These are phyloP conservation scores for Apis dorsata DNA, from an alignment of 1,140 invertebrate species.

Conservation along the genomic window DNA sequence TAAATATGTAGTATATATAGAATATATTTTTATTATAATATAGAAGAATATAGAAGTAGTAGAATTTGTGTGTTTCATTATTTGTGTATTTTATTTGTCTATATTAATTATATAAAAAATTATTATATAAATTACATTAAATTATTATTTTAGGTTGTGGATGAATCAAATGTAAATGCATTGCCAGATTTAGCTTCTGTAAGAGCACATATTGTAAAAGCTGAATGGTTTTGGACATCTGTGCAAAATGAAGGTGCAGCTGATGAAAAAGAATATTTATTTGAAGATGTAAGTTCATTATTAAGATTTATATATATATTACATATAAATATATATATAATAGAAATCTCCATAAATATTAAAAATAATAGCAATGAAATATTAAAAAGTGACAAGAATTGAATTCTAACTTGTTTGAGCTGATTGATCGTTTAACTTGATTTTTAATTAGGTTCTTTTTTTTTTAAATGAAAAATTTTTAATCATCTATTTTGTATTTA, in stretches of 20 bases:
- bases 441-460: no score
- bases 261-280: conserved; percentile 92
- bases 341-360: no score
- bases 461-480: background rate
- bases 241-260: conserved; percentile 97
- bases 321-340: background rate
- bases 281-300: conserved; percentile 85
- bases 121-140: conserved; percentile 3
- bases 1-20: background rate
- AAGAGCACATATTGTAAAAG: conserved; percentile 88
- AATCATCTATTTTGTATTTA: conserved; percentile 67
- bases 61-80: background rate
- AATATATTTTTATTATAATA: background rate
- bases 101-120: background rate
- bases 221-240: conserved; percentile 98
- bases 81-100: background rate
- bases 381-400: no score
- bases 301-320: conserved; percentile 41
- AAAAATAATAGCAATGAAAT: no score
- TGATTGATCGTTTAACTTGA: no score
- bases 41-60: background rate
- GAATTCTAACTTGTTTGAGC: no score
- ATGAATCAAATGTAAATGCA: conserved; percentile 86
- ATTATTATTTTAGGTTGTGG: conserved; percentile 84
- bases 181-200: conserved; percentile 83